Percentiles rank a stretch among this genome's conserved stretches.
These are phyloP conservation scores for Drosophila bunnanda DNA, from an alignment of 2,888 invertebrate genomes.

Conservation along the genomic window DNA sequence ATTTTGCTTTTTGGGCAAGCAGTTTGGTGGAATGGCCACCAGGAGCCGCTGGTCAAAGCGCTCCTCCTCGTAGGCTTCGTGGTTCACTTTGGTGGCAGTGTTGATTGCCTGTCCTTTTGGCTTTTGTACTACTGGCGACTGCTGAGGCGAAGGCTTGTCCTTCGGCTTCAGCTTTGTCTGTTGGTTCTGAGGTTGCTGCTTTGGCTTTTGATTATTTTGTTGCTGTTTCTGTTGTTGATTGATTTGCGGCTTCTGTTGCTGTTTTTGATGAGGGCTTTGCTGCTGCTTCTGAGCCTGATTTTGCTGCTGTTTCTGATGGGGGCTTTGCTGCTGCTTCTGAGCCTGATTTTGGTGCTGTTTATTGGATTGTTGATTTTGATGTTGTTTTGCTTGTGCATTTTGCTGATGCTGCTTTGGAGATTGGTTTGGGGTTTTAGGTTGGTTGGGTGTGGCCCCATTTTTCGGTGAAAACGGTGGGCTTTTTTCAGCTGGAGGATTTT, in stretches of 20 bases:
- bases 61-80: conserved; percentile 58
- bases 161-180: conserved; percentile 5
- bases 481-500: not conserved
- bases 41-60: conserved; percentile 65
- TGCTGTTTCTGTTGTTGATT: conserved; percentile 2
- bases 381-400: conserved; percentile 5
- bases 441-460: conserved; percentile 2
- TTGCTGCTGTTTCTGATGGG: conserved; percentile 22
- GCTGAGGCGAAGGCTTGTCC: conserved; percentile 6
- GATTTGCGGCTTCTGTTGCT: conserved; percentile 39
- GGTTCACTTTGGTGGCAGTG: conserved; percentile 21
- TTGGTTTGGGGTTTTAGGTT: conserved; percentile 7
- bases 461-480: not conserved
- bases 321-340: conserved; percentile 2
- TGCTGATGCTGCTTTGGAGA: conserved; percentile 32
- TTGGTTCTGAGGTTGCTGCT: conserved; percentile 8
- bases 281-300: conserved; percentile 8
- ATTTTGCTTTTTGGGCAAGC: conserved; percentile 33
- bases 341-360: conserved; percentile 21
- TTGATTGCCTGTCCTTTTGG: conserved; percentile 29
- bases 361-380: conserved; percentile 10
- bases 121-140: conserved; percentile 33
- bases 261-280: conserved; percentile 1
- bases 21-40: conserved; percentile 61
- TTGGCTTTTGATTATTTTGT: conserved; percentile 12